phyloP scores from a whole-genome alignment of 1,140 invertebrate species.

The Glossosoma conforme region DNA sequence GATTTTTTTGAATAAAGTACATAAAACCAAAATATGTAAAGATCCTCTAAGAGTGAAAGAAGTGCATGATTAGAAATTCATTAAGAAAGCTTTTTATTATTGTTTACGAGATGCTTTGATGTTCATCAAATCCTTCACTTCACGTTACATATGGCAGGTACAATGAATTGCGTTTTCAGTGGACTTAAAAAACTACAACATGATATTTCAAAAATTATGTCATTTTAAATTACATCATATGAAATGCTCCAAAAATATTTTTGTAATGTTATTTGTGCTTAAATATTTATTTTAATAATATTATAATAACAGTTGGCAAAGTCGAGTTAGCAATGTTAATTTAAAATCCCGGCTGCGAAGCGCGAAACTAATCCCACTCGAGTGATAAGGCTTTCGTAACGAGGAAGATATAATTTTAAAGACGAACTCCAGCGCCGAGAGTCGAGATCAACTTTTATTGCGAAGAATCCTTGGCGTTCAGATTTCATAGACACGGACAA shows the following conservation, averaged over 20 bases:
- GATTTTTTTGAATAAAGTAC: no score
- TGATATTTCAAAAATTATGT: no score
- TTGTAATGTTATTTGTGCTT: not conserved
- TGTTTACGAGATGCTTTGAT: no score
- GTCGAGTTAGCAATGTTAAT: not conserved
- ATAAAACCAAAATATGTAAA: no score
- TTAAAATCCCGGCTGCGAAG: not conserved
- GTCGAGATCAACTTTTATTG: not conserved
- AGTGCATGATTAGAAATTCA: no score
- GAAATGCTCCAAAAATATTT: not conserved
- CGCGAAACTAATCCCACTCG: not conserved
- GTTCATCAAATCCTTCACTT: no score
- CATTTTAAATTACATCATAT: not conserved
- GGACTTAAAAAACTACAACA: no score
- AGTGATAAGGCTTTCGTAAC: slow-evolving; percentile 5
- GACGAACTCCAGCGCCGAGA: not conserved
- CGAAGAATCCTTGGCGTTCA: not conserved
- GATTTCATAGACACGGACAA: not conserved
- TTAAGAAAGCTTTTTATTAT: no score
- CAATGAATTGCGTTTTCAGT: no score
- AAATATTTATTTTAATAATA: not conserved
- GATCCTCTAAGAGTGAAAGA: no score
- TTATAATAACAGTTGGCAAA: not conserved
- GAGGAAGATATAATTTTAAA: not conserved
- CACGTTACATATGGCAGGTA: no score